Conservation (phyloP, 1,140 invertebrate species). For the Eupristina koningsbergeri region DNA sequence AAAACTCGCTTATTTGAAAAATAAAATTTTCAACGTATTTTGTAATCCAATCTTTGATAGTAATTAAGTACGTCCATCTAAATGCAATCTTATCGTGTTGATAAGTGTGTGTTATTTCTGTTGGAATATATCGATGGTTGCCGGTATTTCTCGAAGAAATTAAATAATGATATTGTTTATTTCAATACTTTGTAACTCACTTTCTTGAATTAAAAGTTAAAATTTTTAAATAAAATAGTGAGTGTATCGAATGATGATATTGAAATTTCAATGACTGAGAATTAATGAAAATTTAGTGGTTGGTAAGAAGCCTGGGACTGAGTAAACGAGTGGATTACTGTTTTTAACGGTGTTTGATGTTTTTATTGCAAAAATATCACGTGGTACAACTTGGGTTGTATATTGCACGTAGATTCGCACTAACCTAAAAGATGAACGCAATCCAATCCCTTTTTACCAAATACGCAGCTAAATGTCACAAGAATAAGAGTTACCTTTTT, state of each 20-base stretch:
- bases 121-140: background rate
- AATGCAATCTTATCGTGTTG: background rate
- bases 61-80: background rate
- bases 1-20: background rate
- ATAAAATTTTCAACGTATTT: background rate
- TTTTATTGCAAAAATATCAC: conserved; percentile 10
- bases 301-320: background rate
- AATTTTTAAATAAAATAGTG: background rate
- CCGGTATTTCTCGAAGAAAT: background rate
- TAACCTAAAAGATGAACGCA: conserved; percentile 41
- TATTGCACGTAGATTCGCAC: background rate
- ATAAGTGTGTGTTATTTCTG: background rate
- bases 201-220: conserved; percentile 6
- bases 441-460: background rate
- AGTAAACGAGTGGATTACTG: background rate
- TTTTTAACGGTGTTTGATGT: conserved; percentile 17
- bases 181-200: background rate
- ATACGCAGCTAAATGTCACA: background rate
- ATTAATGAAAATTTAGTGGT: too few relatives aligned
- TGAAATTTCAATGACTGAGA: background rate
- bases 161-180: background rate
- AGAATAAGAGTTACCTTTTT: background rate
- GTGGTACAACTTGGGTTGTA: background rate
- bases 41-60: background rate
- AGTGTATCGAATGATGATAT: background rate